Percentiles rank a stretch among this genome's conserved stretches.
phyloP scores from a whole-genome alignment of 2,113 vertebrate genomes.

The Bolborhynchus lineola region DNA sequence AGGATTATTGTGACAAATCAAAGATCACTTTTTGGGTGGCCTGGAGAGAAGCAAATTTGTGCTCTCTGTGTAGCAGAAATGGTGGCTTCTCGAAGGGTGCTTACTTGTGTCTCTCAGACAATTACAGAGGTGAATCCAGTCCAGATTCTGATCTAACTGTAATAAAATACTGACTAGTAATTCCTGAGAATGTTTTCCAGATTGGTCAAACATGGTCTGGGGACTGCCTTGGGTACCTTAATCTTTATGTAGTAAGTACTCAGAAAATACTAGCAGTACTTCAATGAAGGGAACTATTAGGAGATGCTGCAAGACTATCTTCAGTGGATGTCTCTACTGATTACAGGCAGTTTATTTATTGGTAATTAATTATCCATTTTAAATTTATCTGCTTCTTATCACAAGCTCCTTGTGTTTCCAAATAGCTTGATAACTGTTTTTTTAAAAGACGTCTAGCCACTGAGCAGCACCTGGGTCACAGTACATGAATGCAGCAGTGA shows the following conservation, averaged over 20 bases:
- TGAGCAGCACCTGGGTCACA: neutral
- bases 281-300: neutral
- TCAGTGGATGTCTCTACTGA: neutral
- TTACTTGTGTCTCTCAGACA: neutral
- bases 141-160: neutral
- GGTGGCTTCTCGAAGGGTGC: neutral
- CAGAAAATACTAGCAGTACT: neutral
- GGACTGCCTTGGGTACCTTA: neutral
- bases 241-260: neutral
- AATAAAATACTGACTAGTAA: neutral
- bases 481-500: neutral
- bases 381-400: neutral
- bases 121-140: neutral
- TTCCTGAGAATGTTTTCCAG: neutral
- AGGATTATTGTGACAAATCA: constrained; percentile 52
- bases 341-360: neutral
- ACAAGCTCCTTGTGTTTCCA: neutral
- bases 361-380: neutral
- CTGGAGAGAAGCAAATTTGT: neutral
- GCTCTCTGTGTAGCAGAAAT: neutral
- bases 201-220: neutral
- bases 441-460: neutral
- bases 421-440: too few relatives aligned
- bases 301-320: neutral
- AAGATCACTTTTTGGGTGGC: constrained; percentile 52